Evolutionary conservation across 2,113 vertebrate genomes (phyloP).

Genomic region (Eretmochelys imbricata): DNA sequence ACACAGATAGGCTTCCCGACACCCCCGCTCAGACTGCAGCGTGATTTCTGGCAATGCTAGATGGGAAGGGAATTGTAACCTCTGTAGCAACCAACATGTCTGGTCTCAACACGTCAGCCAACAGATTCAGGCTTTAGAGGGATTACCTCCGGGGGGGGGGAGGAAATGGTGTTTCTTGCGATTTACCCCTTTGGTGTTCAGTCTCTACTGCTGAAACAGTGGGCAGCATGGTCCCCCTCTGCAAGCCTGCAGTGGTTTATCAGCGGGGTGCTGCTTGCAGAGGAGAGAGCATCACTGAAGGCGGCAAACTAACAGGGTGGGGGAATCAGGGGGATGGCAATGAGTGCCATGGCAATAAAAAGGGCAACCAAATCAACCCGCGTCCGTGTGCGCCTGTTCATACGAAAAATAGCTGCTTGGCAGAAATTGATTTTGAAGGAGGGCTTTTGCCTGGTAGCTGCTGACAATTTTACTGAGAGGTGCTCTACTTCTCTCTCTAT

Average conservation of each 20-base stretch:
- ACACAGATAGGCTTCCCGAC: not conserved
- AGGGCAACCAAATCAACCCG: conserved; percentile 23
- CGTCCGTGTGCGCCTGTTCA: not conserved
- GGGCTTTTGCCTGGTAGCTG: not conserved
- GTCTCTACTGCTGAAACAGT: conserved; percentile 1
- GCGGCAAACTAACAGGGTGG: not conserved
- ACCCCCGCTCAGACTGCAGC: not conserved
- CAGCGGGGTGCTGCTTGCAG: not conserved
- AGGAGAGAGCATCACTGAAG: not conserved
- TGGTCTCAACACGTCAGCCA: conserved; percentile 36
- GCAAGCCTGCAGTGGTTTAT: conserved; percentile 16
- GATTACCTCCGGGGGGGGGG: conserved; percentile 37
- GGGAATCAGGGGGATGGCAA: not conserved
- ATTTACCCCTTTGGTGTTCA: conserved; percentile 51
- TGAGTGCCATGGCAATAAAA: conserved; percentile 20
- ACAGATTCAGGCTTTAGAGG: conserved; percentile 8
- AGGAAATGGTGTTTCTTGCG: conserved; percentile 25
- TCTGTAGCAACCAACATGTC: conserved; percentile 25
- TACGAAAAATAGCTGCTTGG: not conserved
- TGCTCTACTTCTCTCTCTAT: not conserved
- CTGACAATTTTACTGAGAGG: not conserved
- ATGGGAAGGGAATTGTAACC: conserved; percentile 23
- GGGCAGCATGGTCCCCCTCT: conserved; percentile 26
- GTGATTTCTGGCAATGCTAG: conserved; percentile 15
- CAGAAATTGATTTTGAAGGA: not conserved